Percentiles rank a stretch among this genome's conserved stretches.
Conservation (phyloP, 1,140 invertebrate genomes). For the Bemisia tabaci region DNA sequence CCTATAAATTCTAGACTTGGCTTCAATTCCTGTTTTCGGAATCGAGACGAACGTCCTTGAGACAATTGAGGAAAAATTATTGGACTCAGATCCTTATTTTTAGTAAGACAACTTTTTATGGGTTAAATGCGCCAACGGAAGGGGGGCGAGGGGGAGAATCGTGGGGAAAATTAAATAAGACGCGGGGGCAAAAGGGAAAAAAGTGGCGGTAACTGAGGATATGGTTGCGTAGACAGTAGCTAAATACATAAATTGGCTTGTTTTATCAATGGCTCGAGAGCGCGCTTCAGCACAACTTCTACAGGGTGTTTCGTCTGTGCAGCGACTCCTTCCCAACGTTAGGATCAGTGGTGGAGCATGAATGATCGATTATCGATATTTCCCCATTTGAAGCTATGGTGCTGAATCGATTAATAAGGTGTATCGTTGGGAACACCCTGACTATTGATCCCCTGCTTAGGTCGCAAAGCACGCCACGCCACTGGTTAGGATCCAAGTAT, state of each 20-base stretch:
- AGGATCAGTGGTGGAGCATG: too few relatives aligned
- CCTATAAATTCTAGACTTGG: not conserved
- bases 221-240: not conserved
- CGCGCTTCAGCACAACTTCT: too few relatives aligned
- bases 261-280: not conserved
- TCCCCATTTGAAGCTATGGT: too few relatives aligned
- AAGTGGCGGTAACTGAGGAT: not conserved
- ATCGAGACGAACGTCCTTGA: not conserved
- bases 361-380: too few relatives aligned
- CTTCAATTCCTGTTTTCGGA: not conserved
- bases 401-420: too few relatives aligned
- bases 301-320: too few relatives aligned
- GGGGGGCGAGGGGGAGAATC: not conserved
- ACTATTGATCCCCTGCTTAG: too few relatives aligned
- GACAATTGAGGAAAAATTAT: not conserved
- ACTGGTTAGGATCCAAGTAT: too few relatives aligned
- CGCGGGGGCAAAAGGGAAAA: not conserved
- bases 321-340: too few relatives aligned
- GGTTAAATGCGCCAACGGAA: not conserved
- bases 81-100: not conserved
- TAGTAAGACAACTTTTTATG: not conserved
- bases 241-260: not conserved
- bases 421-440: too few relatives aligned
- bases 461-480: too few relatives aligned
- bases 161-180: not conserved